Conservation (phyloP, 2,113 vertebrate genomes). For the Trematocara stigmaticum region DNA sequence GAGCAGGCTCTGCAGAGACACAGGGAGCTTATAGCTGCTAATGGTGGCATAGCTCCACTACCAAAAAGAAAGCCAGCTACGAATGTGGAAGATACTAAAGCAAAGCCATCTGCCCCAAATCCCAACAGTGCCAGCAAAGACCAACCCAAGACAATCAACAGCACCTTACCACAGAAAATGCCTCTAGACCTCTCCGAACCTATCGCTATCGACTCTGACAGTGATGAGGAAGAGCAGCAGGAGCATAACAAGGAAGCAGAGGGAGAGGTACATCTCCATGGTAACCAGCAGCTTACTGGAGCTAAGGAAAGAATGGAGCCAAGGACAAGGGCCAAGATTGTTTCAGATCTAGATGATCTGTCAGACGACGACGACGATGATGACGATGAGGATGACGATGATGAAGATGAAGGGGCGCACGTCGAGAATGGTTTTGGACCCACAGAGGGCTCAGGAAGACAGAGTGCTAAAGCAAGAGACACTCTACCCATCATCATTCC, state of each 20-base stretch:
- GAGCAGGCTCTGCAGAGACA: slow-evolving; percentile 50
- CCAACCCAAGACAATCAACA: slow-evolving; percentile 66
- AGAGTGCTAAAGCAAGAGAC: slow-evolving; percentile 77
- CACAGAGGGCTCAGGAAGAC: slow-evolving; percentile 71
- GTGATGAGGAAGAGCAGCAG: slow-evolving; percentile 58
- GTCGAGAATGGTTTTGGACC: slow-evolving; percentile 77
- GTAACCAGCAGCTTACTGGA: slow-evolving; percentile 3
- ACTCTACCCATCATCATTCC: slow-evolving; percentile 69
- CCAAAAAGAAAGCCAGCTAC: not conserved
- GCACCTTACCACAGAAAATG: slow-evolving; percentile 51
- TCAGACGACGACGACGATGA: slow-evolving; percentile 48
- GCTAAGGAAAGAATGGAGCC: slow-evolving; percentile 7
- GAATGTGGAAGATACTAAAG: not conserved
- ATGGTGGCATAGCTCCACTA: slow-evolving; percentile 14
- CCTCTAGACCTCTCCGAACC: slow-evolving; percentile 64
- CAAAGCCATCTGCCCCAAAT: not conserved
- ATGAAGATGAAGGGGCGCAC: slow-evolving; percentile 67
- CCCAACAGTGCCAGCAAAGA: slow-evolving; percentile 42
- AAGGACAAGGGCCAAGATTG: slow-evolving; percentile 47
- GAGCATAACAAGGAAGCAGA: slow-evolving; percentile 36
- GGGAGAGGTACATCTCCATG: slow-evolving; percentile 56
- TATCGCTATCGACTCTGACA: slow-evolving; percentile 73
- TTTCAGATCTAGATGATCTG: slow-evolving; percentile 45
- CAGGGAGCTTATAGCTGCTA: slow-evolving; percentile 28
- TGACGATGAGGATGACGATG: slow-evolving; percentile 78